Conservation (phyloP, 1,140 invertebrate species). For the Papilio helenus region DNA sequence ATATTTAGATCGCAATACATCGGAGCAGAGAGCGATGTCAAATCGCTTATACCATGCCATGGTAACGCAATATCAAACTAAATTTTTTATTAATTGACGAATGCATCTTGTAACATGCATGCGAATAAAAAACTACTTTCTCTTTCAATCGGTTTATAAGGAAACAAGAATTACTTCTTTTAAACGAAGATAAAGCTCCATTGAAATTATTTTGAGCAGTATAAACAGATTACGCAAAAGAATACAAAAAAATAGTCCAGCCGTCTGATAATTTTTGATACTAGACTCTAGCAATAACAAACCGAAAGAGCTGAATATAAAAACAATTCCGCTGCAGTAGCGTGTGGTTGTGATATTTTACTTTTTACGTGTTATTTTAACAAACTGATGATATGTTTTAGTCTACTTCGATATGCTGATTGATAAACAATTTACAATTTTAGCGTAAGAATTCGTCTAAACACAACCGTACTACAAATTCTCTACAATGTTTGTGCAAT, state of each 20-base stretch:
- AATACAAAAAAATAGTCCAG: no score
- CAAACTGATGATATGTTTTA: no score
- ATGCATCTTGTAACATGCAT: background rate
- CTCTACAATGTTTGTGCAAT: slow-evolving; percentile 4
- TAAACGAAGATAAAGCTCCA: background rate
- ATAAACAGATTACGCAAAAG: background rate
- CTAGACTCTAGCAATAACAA: no score
- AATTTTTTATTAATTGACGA: background rate
- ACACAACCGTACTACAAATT: slow-evolving; percentile 1
- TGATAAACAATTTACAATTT: background rate
- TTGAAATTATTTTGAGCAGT: background rate
- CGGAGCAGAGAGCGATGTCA: slow-evolving; percentile 24
- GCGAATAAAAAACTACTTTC: slow-evolving; percentile 10
- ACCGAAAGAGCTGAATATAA: background rate
- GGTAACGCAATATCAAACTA: slow-evolving; percentile 15
- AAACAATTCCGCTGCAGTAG: background rate
- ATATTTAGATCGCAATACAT: slow-evolving; percentile 59
- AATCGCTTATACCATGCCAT: slow-evolving; percentile 27
- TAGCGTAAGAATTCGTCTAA: background rate
- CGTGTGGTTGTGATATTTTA: background rate
- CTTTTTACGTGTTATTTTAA: no score
- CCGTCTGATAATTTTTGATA: no score
- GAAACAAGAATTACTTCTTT: slow-evolving; percentile 21
- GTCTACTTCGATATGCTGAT: background rate
- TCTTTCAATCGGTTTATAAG: slow-evolving; percentile 12